Percentiles rank a stretch among this genome's conserved stretches.
Evolutionary conservation across 2,797 vertebrate genomes (phyloP).

Genomic region (Sciurus vulgaris): DNA sequence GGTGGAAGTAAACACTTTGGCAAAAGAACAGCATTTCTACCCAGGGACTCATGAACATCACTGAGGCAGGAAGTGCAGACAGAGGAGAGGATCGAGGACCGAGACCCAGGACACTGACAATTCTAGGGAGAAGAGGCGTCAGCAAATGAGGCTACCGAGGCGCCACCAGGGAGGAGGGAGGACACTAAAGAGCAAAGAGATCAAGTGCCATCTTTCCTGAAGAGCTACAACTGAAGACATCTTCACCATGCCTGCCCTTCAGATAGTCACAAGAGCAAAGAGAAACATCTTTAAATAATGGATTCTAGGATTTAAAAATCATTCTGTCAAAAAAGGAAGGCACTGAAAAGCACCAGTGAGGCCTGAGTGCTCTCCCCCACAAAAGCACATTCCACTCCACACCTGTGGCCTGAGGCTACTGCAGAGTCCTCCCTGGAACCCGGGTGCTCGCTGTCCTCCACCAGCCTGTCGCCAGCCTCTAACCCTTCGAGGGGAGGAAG

Average conservation of each 20-base stretch:
- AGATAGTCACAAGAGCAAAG: background rate
- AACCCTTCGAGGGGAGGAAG: background rate
- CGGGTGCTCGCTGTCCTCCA: background rate
- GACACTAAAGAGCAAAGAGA: background rate
- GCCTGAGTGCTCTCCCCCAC: background rate
- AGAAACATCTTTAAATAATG: background rate
- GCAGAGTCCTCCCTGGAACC: background rate
- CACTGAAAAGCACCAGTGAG: background rate
- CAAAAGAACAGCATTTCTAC: background rate
- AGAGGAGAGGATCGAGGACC: background rate
- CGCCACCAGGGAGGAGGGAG: background rate
- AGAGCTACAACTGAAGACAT: background rate
- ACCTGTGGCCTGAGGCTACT: background rate
- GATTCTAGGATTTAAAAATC: background rate
- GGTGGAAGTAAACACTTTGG: background rate
- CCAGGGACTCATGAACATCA: background rate
- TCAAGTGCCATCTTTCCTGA: background rate
- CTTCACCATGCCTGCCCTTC: background rate
- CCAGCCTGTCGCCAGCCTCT: background rate
- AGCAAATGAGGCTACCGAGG: background rate
- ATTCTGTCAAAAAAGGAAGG: slow-evolving; percentile 21
- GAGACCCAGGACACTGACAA: background rate
- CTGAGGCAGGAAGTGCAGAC: background rate
- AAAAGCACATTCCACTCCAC: background rate
- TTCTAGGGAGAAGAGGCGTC: background rate